A percentile compares a stretch with the other conserved stretches of the same genome.
These are phyloP conservation scores for Epinephelus malabaricus DNA, from an alignment of 2,797 vertebrate species.

Conservation along the genomic window DNA sequence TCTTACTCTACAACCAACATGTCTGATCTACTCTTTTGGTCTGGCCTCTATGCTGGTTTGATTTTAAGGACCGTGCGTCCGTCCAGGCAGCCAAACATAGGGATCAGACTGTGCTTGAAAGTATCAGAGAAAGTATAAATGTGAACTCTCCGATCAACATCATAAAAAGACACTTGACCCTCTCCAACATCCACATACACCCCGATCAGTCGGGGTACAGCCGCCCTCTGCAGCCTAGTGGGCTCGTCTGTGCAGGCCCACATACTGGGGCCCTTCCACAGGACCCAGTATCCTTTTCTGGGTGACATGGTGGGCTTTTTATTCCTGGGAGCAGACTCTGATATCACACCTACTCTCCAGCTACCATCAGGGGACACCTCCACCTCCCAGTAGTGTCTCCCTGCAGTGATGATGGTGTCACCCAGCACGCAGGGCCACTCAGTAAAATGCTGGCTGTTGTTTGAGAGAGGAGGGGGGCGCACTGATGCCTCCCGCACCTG, in stretches of 20 bases:
- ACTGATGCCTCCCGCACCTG: not conserved
- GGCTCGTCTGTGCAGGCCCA: conserved; percentile 10
- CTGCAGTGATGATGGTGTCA: not conserved
- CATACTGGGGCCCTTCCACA: conserved; percentile 17
- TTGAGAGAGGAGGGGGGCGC: accelerated
- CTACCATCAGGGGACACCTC: not conserved
- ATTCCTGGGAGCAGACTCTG: not conserved
- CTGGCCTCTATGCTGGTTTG: not conserved
- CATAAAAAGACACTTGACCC: conserved; percentile 41
- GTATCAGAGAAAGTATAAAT: conserved; percentile 32
- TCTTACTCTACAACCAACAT: not conserved
- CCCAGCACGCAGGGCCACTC: conserved; percentile 14
- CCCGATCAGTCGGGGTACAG: conserved; percentile 3
- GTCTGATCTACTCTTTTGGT: not conserved
- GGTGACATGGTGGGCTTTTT: not conserved
- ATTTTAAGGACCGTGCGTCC: not conserved
- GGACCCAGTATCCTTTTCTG: not conserved
- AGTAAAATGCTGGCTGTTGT: not conserved
- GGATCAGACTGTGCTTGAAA: conserved; percentile 13
- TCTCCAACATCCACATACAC: conserved; percentile 29
- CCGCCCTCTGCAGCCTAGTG: not conserved
- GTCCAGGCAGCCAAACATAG: conserved; percentile 11
- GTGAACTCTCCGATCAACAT: conserved; percentile 4
- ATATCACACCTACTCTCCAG: conserved; percentile 29
- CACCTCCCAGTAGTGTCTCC: conserved; percentile 45